Base-by-base conservation (phyloP, 2,888 invertebrate genomes). In the Pammene aurita region DNA sequence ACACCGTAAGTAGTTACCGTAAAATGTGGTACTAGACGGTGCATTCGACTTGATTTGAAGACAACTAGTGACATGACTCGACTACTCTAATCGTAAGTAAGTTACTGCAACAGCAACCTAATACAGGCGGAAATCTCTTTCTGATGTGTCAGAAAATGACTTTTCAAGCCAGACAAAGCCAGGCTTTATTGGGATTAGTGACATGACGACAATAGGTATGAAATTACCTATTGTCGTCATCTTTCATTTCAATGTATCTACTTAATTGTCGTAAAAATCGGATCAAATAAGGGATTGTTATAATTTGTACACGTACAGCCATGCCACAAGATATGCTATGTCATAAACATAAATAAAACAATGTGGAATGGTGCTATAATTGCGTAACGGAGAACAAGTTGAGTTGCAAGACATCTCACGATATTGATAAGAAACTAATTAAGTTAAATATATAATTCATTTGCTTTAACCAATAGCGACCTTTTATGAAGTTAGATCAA, bases 341-440 rank as follows among this genome's bases (percentile, higher is more conserved):
- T 16, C 10, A 16, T 6, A 10, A 48, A 5, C 48, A 48, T 14
- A 16, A 16, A 18, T 18, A 34, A 34, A n/a, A 54, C 5, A n/a
- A 34, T 54, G 54, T 54, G 34, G 54, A 54, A 54, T 34, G 0
- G 54, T 26, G 7, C 34, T 7, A 10, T 58, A 58, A 58, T 58
- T 58, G 34, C 58, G 58, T 58, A 58, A 58, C 34, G 44, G 26
- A 44, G n/a, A 58, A 58, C 58, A 44, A 41, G 44, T 44, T 34
- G 13, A 2, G 26, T 34, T 58, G 58, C 44, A 56, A 56, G 44
- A 44, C 58, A 58, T 58, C 58, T 44, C 34, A 58, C 44, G 44
- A 58, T 57, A 57, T 58, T 58, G 58, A 58, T 58, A 58, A 58
- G 26, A 58, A 44, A 58, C 44, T 58, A 58, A 58, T 58, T 58